Percentiles rank a stretch among this genome's conserved stretches.
phyloP scores from a whole-genome alignment of 1,140 invertebrate genomes.

The Solen grandis region DNA sequence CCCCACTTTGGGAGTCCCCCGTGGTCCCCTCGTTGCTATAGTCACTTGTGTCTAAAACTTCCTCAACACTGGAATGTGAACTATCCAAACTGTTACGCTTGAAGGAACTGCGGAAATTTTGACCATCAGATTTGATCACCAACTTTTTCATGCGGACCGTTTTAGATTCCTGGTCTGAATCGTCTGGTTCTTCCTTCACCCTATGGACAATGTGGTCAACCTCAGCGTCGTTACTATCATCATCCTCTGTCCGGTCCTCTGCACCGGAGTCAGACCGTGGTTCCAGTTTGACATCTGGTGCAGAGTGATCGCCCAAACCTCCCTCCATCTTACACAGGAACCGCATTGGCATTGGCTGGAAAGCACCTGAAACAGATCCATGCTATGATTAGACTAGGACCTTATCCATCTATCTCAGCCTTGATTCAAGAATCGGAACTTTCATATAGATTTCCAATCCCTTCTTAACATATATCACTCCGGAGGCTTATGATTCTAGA shows the following conservation, averaged over 20 bases:
- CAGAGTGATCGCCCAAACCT: background rate
- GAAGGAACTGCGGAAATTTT: slow-evolving; percentile 68
- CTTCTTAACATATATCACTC: too few species aligned
- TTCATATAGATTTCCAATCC: too few species aligned
- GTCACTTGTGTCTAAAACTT: slow-evolving; percentile 15
- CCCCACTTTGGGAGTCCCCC: background rate
- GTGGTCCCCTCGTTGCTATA: background rate
- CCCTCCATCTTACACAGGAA: slow-evolving; percentile 55
- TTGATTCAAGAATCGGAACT: too few species aligned
- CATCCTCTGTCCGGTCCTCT: too few species aligned
- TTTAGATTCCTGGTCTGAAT: background rate
- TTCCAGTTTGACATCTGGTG: slow-evolving; percentile 31
- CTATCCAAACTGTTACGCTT: slow-evolving; percentile 43
- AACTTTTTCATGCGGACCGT: slow-evolving; percentile 61
- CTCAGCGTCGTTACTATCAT: slow-evolving; percentile 5
- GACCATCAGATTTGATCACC: slow-evolving; percentile 70
- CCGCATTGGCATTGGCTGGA: slow-evolving; percentile 71
- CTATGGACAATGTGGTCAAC: background rate
- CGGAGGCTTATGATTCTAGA: too few species aligned
- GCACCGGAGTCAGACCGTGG: background rate
- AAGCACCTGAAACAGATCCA: slow-evolving; percentile 66
- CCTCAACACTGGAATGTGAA: slow-evolving; percentile 8
- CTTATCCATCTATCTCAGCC: too few species aligned
- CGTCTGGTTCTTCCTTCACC: slow-evolving; percentile 18
- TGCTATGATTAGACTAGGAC: too few species aligned